Evolutionary conservation across 2,797 vertebrate species (phyloP), one percentile per base, ranked within the genome.

Genomic region (Oophaga sylvatica): DNA sequence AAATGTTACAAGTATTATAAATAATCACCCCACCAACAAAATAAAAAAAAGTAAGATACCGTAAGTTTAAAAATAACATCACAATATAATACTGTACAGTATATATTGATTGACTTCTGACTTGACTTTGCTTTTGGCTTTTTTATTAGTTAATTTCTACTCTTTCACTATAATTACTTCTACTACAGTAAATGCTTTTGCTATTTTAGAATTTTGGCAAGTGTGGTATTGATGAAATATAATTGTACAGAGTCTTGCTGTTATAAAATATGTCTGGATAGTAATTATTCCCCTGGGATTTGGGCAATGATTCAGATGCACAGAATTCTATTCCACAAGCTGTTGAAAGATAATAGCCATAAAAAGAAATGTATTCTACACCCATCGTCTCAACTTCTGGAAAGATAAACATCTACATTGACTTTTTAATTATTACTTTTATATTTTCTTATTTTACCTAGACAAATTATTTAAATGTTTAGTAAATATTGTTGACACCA

Each of bases 231-330:
- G 62, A 86, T 86, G 63, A 86, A 80, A 70, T 67, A 85, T 85
- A 79, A 79, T 70, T 29, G 63, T 80, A 53, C 9, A 35, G 53
- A 22, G 26, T 85, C 73, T 85, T 67, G 41, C 73, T 79, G 35
- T 67, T 77, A 48, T 85, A 85, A 83, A 83, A 85, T 78, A 79
- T 85, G 63, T 79, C 76, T 70, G 48, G 29, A 19, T 67, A 68
- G 57, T 86, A 80, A 86, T 86, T 78, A 70, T 86, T 53, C 35
- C 79, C 19, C 63, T 70, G 29, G 76, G 63, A 80, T 3, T 70
- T 13, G 41, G 59, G 84, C 84, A 48, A 80, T 79, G 48, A 70
- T 70, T 68, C 62, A 79, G 76, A 80, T 86, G 76, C 45, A 86
- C 53, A 80, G 35, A 63, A 26, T 16, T 85, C 62, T 79, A 31